Evolutionary conservation across 2,888 invertebrate species (phyloP), one percentile per base, ranked within the genome.

Genomic region (Hyposoter didymator): DNA sequence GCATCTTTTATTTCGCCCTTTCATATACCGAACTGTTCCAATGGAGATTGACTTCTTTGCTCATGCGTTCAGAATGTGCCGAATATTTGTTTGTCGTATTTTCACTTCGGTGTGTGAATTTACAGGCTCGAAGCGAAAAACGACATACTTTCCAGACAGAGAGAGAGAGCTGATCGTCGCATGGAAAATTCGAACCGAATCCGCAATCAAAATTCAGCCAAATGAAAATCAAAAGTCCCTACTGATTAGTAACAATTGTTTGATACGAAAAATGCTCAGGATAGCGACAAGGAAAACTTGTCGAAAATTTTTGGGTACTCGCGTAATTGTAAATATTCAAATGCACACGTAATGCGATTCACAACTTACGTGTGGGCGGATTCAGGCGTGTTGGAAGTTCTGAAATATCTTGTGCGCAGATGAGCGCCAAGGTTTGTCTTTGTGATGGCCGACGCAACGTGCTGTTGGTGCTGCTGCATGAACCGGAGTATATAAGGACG

Each of bases 381-480:
- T 52, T 64, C 72, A 52, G 76, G 45, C 75, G 91, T 92, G 90
- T 91, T 92, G 91, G 92, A 91, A 90, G 90, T 88, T 70, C 69
- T 49, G 91, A 90, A 91, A 91, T 92, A 90, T 89, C 89, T 89
- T 90, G 90, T 90, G 90, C 90, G 89, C 90, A 91, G 75, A 88
- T 55, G 84, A 80, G 62, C 64, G 73, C 52, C 70, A 89, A 91
- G 91, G 91, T 92, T 93, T 92, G 93, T 92, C 93, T 93, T 93
- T 93, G 93, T 92, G 93, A 92, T 92, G 92, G 91, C 92, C 92
- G 93, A 91, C 90, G 89, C 91, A 90, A 91, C 87, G 90, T 89
- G 91, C 90, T 87, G 90, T 84, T 74, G 76, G 39, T 81, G 84
- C 59, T 67, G 72, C 59, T 47, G 70, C 55, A 59, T 59, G 64